Percentiles rank a stretch among this genome's conserved stretches.
Conservation (phyloP, 2,797 vertebrate species). For the Sciurus vulgaris region DNA sequence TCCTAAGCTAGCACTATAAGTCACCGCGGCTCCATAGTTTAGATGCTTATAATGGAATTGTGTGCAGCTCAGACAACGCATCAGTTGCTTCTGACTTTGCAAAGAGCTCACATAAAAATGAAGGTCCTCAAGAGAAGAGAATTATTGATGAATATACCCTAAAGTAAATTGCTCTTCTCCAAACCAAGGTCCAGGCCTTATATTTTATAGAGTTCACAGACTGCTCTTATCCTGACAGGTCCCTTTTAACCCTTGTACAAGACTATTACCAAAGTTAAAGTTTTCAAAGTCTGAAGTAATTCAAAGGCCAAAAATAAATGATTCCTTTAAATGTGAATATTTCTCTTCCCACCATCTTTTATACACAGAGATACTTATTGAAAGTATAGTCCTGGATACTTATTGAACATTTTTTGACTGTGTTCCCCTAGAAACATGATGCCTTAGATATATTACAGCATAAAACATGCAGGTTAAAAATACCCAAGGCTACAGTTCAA, state of each 20-base stretch:
- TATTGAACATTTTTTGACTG: not conserved
- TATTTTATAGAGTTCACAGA: conserved; percentile 23
- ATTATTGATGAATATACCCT: conserved; percentile 31
- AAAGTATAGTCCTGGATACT: not conserved
- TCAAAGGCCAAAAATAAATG: not conserved
- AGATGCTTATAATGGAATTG: conserved; percentile 34
- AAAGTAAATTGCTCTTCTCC: conserved; percentile 40
- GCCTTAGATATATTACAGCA: not conserved
- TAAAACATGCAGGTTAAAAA: not conserved
- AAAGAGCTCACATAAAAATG: conserved; percentile 51
- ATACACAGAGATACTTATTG: not conserved
- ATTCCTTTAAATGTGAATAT: not conserved
- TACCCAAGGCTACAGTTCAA: not conserved
- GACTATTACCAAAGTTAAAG: not conserved
- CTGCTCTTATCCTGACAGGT: not conserved
- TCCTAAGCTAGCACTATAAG: not conserved
- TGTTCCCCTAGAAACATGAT: not conserved
- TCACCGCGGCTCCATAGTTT: fast-evolving
- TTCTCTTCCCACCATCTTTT: not conserved
- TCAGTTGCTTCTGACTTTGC: conserved; percentile 44
- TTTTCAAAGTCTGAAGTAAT: not conserved
- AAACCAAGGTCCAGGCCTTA: conserved; percentile 43
- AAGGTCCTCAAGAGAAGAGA: conserved; percentile 52
- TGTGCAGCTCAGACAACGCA: not conserved
- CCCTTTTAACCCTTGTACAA: not conserved